Conservation (phyloP, 2,888 invertebrate species). For the Serrognathus titanus region DNA sequence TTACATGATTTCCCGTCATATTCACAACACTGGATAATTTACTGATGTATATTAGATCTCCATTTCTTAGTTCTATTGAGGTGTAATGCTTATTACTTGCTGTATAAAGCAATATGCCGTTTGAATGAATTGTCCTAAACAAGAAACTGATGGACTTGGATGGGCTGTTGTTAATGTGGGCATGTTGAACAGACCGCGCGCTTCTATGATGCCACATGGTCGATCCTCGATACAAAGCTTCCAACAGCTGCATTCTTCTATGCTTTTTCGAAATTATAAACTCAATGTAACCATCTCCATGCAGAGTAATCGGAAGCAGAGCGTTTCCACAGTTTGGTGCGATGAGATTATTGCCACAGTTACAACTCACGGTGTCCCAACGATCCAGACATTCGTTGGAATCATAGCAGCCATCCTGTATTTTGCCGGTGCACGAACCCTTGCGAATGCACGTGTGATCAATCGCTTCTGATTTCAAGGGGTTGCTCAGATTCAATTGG, state of each 20-base stretch:
- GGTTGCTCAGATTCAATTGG: constrained; percentile 74
- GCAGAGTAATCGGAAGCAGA: constrained; percentile 75
- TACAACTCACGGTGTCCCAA: constrained; percentile 75
- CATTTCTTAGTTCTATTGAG: constrained; percentile 71
- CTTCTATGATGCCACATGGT: constrained; percentile 61
- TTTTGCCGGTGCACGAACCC: constrained; percentile 57
- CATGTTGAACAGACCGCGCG: constrained; percentile 18
- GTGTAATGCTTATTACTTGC: constrained; percentile 86
- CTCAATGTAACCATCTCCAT: constrained; percentile 73
- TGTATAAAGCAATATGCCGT: constrained; percentile 82
- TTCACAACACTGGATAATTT: constrained; percentile 75
- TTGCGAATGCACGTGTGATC: constrained; percentile 73
- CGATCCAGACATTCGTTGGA: constrained; percentile 76
- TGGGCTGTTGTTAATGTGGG: constrained; percentile 41
- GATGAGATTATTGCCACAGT: constrained; percentile 64
- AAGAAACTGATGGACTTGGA: constrained; percentile 74
- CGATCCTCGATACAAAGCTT: constrained; percentile 71
- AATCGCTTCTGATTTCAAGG: constrained; percentile 69
- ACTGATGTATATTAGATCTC: constrained; percentile 76
- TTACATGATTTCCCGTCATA: constrained; percentile 69
- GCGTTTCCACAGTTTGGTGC: constrained; percentile 79
- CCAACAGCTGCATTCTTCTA: constrained; percentile 80
- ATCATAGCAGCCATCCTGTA: constrained; percentile 59
- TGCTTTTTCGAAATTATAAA: constrained; percentile 80
- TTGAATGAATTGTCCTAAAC: constrained; percentile 74